Evolutionary conservation across 2,797 vertebrate genomes (phyloP), one percentile per base, ranked within the genome.

Genomic region (Sphenopsis melanotis): DNA sequence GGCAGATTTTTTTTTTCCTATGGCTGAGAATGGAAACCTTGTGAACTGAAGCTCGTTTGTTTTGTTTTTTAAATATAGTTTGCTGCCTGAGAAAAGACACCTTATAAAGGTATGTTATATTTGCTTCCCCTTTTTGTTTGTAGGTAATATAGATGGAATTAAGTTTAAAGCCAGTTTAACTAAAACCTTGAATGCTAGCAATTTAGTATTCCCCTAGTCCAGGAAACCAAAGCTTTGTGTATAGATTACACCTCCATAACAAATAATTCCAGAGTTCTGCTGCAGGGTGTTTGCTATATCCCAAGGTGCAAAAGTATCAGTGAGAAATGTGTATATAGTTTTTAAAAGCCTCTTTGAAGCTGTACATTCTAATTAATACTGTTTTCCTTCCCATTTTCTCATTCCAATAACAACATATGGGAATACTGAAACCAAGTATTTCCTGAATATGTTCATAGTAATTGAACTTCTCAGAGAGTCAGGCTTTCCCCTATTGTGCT

Each of bases 61-160:
- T 76, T 91, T 78, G 50, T 39, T 39, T 47, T 39, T 90, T 22
- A 57, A 89, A 97, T 90, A 42, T 39, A 99, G 98, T 61, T 97
- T 99, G 93, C 96, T 97, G 12, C 96, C 97, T 65, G 98, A 98
- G 94, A 98, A 98, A 97, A 98, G 97, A 65, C 93, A 97, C 29
- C 98, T 99, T 66, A 98, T 99, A 85, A 98, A 98, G 98, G 98
- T 99, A 98, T 53, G 95, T 81, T 63, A 1, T 18, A 4, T 42
- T 64, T 68, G 10, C 29, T 75, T 41, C 11, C 12, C 2, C 15
- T 16, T 49, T 83, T 15, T 74, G 6, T 52, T 83, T 59, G 2
- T 24, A 6, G 2, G 0, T 47, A 1, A 32, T 49, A 9, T 17
- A 8, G 7, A 3, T 81, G 10, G 65, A 49, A 10, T 34, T 72